Base-by-base conservation (phyloP, 1,140 invertebrate genomes). In the Papilio dardanus region DNA sequence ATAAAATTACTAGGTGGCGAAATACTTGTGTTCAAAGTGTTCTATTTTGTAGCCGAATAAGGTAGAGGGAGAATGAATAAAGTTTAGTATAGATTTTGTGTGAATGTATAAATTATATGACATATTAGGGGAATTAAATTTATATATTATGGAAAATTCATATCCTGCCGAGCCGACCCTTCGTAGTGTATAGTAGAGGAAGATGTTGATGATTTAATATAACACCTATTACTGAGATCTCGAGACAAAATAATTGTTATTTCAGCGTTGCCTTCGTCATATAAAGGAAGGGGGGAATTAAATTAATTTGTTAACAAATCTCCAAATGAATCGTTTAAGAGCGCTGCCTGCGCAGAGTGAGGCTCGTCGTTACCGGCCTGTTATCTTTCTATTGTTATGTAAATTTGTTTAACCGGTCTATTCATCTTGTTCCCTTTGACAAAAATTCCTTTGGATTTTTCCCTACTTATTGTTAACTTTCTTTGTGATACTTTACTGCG, bases 231-330 rank as follows among this genome's bases (percentile, higher is more conserved):
- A 28, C 21, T 54, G 14, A 24, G 12, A 54, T 62, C 24, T 62
- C 24, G 54, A 30, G 24, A 62, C 8, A 24, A 62, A 62, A 28
- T 62, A 28, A 58, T 58, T 58, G 24, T 28, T 28, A 62, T 62
- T 62, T 28, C 21, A 62, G 54, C 2, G 24, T 12, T 62, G 54
- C 12, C 30, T 28, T 62, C 54, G 54, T 62, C 54, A 62, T 62
- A 62, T 62, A 62, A 62, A 62, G 54, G 50, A 62, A 62, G 24
- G 50, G n/a, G 50, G 50, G 54, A 62, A 28, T 62, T 62, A 28
- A 62, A 62, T 62, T 28, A 62, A 62, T 62, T 62, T 62, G 54
- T 62, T 62, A 62, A 62, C 54, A 62, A 62, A 62, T 62, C 54
- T 62, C 54, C 21, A 30, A 62, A 62, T 62, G 24, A 62, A 62